phyloP scores from a whole-genome alignment of 2,888 invertebrate species.

The Lordiphosa fenestrarum region DNA sequence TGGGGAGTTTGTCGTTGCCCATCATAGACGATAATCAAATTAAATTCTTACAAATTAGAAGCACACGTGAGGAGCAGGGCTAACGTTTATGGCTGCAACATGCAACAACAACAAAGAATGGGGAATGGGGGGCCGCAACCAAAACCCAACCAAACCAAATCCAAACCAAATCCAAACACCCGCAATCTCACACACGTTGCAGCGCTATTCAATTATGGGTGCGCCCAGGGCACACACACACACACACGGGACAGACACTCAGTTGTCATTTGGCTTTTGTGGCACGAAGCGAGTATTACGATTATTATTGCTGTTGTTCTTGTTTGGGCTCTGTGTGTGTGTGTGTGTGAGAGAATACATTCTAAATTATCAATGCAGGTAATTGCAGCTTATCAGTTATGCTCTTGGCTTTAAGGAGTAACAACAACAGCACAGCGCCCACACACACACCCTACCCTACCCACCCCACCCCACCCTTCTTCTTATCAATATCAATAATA shows the following conservation, averaged over 20 bases:
- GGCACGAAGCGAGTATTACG: conserved; percentile 46
- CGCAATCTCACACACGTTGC: conserved; percentile 57
- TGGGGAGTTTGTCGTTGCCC: conserved; percentile 5
- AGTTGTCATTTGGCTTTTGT: conserved; percentile 70
- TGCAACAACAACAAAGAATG: conserved; percentile 12
- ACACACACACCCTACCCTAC: conserved; percentile 10
- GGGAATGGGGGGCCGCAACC: conserved; percentile 14
- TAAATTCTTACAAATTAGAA: conserved; percentile 52
- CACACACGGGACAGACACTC: conserved; percentile 28
- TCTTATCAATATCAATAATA: conserved; percentile 52
- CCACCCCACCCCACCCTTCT: conserved; percentile 33
- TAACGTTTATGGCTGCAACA: conserved; percentile 26
- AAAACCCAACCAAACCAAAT: conserved; percentile 32
- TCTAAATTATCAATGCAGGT: conserved; percentile 73
- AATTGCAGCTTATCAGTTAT: conserved; percentile 75
- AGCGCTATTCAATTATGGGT: conserved; percentile 70
- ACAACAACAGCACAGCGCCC: conserved; percentile 20
- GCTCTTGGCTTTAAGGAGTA: conserved; percentile 57
- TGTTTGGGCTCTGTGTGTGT: conserved; percentile 33
- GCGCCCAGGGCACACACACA: conserved; percentile 46
- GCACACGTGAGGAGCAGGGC: conserved; percentile 42
- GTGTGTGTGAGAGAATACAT: conserved; percentile 66
- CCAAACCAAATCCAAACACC: conserved; percentile 54
- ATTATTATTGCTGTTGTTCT: conserved; percentile 36
- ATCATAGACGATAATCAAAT: conserved; percentile 47